Percentiles rank a stretch among this genome's conserved stretches.
These are phyloP conservation scores for Phrynocephalus forsythii DNA, from an alignment of 2,797 vertebrate genomes.

Conservation along the genomic window DNA sequence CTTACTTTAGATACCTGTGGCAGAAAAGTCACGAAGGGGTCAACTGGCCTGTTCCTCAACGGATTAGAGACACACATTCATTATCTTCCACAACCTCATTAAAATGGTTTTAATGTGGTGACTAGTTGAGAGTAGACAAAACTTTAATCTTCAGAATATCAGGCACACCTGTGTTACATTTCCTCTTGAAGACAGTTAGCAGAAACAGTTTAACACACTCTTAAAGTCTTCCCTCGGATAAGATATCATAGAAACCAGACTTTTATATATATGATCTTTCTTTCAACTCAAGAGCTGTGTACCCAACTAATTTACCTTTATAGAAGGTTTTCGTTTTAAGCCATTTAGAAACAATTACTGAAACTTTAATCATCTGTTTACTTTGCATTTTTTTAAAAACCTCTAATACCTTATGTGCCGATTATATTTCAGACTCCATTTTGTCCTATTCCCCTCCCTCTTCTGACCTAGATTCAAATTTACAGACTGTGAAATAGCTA, in stretches of 20 bases:
- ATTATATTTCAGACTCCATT: slow-evolving; percentile 73
- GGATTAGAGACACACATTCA: slow-evolving; percentile 79
- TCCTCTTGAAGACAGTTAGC: slow-evolving; percentile 76
- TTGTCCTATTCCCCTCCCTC: slow-evolving; percentile 76
- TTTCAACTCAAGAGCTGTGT: slow-evolving; percentile 59
- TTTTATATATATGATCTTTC: slow-evolving; percentile 65
- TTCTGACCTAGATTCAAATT: slow-evolving; percentile 83
- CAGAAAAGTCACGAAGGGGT: slow-evolving; percentile 73
- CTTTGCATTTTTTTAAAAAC: slow-evolving; percentile 64
- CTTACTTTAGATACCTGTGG: slow-evolving; percentile 77
- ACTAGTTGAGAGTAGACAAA: slow-evolving; percentile 77
- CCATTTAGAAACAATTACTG: slow-evolving; percentile 64
- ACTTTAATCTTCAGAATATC: slow-evolving; percentile 81
- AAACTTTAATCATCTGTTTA: slow-evolving; percentile 76
- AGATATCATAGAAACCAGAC: slow-evolving; percentile 67
- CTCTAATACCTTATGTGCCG: slow-evolving; percentile 74
- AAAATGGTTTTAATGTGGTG: slow-evolving; percentile 80
- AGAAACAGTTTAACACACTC: slow-evolving; percentile 77
- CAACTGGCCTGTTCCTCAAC: slow-evolving; percentile 72
- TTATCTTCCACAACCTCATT: slow-evolving; percentile 81
- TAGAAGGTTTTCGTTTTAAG: slow-evolving; percentile 27
- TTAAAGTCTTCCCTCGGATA: slow-evolving; percentile 74
- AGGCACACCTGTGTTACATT: slow-evolving; percentile 82
- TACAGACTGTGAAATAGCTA: slow-evolving; percentile 83
- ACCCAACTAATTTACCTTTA: slow-evolving; percentile 66